A percentile compares a stretch with the other conserved stretches of the same genome.
Conservation (phyloP, 1,140 invertebrate genomes). For the Doryteuthis pealeii region DNA sequence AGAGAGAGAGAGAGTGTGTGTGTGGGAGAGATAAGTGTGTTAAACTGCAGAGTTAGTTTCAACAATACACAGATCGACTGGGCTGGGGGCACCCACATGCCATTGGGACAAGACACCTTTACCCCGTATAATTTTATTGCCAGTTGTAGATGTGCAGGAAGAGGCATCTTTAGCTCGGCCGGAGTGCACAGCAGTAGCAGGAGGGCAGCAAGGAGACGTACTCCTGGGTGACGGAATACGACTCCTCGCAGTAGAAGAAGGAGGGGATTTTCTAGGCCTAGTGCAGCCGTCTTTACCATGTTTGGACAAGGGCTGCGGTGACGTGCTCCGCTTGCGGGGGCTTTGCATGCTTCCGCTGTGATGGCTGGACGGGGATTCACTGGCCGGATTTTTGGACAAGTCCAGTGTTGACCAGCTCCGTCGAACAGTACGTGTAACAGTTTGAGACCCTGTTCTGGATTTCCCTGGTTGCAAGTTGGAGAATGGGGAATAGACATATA, state of each 20-base stretch:
- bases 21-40: too few species aligned
- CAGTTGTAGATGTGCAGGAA: neutral
- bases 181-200: neutral
- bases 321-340: neutral
- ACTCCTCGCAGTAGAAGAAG: neutral
- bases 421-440: neutral
- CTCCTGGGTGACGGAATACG: constrained; percentile 11
- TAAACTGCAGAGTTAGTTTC: too few species aligned
- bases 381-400: neutral
- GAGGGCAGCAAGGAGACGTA: constrained; percentile 4
- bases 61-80: too few species aligned
- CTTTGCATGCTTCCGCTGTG: neutral
- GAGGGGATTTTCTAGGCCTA: neutral
- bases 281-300: constrained; percentile 10
- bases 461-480: neutral
- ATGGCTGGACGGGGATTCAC: neutral
- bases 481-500: too few species aligned
- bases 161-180: neutral
- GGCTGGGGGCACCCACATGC: neutral
- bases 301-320: constrained; percentile 2
- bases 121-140: neutral
- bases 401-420: constrained; percentile 7
- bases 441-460: neutral
- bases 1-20: too few species aligned
- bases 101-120: neutral